Conservation (phyloP, 2,888 invertebrate genomes). For the Zeuzera pyrina region DNA sequence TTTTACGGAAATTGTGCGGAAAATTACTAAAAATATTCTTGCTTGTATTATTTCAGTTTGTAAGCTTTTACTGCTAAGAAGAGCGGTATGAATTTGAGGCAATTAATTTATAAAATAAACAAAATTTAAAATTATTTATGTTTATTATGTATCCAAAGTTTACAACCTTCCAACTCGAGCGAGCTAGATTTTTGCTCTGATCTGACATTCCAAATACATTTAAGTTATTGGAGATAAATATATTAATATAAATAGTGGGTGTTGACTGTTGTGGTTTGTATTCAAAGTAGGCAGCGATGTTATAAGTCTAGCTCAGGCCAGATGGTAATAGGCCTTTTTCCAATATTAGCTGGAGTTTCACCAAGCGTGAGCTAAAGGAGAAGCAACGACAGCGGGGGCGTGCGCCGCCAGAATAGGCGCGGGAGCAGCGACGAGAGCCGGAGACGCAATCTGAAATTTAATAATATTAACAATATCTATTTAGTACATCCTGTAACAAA, state of each 20-base stretch:
- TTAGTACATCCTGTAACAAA: not conserved
- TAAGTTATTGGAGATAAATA: constrained; percentile 38
- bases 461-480: not conserved
- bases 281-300: constrained; percentile 24
- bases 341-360: constrained; percentile 20
- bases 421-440: constrained; percentile 46
- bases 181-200: constrained; percentile 33
- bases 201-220: constrained; percentile 29
- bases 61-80: too few relatives aligned
- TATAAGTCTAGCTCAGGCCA: not conserved
- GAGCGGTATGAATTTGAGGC: too few relatives aligned
- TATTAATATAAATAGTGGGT: constrained; percentile 34
- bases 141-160: constrained; percentile 31
- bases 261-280: constrained; percentile 55
- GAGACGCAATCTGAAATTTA: constrained; percentile 45
- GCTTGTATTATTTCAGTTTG: too few relatives aligned
- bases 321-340: not conserved
- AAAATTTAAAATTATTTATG: constrained; percentile 24
- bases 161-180: constrained; percentile 32
- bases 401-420: constrained; percentile 20
- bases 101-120: too few relatives aligned
- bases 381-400: constrained; percentile 28
- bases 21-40: too few relatives aligned
- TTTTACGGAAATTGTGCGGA: too few relatives aligned
- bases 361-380: constrained; percentile 41